Conservation (phyloP, 1,140 invertebrate species). For the Telenomus remus region DNA sequence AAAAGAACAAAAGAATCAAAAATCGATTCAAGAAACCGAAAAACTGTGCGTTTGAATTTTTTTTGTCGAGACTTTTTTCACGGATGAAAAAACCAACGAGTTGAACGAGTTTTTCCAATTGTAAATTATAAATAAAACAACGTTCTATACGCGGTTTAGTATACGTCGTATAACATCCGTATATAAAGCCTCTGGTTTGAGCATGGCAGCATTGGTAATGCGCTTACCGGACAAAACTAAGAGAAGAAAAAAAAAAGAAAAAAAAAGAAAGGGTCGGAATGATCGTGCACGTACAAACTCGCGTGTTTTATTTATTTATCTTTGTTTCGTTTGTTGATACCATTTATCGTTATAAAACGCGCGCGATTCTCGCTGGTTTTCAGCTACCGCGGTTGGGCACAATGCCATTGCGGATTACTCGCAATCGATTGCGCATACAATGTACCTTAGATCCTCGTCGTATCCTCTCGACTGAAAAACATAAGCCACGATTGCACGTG, state of each 20-base stretch:
- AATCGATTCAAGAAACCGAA: no score
- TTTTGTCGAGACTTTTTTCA: no score
- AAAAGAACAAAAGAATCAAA: no score
- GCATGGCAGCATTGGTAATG: neutral
- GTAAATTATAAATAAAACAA: no score
- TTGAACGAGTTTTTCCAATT: no score
- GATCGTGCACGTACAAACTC: neutral
- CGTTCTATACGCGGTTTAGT: no score
- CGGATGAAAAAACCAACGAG: no score
- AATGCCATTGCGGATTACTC: constrained; percentile 45
- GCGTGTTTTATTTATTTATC: constrained; percentile 31
- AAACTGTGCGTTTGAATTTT: no score
- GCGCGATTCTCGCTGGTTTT: constrained; percentile 24
- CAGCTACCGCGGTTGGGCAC: constrained; percentile 32
- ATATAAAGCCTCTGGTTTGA: neutral
- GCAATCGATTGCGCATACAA: constrained; percentile 49
- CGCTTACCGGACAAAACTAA: neutral
- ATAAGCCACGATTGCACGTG: no score
- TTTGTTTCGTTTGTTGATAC: neutral
- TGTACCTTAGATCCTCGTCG: constrained; percentile 16
- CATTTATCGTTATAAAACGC: constrained; percentile 31
- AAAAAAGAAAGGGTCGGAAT: neutral
- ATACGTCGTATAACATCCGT: no score
- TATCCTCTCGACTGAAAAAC: no score
- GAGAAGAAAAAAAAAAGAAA: neutral